Percentiles rank a stretch among this genome's conserved stretches.
Conservation (phyloP, 2,888 invertebrate genomes). For the Orchesella flavescens region DNA sequence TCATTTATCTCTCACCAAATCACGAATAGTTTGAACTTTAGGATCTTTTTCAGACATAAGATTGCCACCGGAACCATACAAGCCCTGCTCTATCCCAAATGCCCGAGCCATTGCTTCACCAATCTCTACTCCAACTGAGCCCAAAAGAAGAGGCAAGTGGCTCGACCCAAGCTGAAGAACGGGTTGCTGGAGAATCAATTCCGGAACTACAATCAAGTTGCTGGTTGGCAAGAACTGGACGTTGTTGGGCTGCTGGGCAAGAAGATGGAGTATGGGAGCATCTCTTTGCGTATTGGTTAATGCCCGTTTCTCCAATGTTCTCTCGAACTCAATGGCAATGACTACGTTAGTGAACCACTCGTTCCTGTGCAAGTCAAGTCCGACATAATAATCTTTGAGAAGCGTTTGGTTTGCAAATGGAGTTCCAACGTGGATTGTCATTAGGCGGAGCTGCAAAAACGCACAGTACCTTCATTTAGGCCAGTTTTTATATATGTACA, state of each 20-base stretch:
- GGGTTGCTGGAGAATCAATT: slow-evolving; percentile 74
- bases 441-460: slow-evolving; percentile 75
- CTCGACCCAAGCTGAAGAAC: slow-evolving; percentile 58
- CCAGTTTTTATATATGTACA: background rate
- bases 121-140: slow-evolving; percentile 74
- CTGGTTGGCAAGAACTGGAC: slow-evolving; percentile 75
- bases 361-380: slow-evolving; percentile 75
- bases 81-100: slow-evolving; percentile 75
- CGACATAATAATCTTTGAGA: slow-evolving; percentile 75
- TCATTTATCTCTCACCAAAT: slow-evolving; percentile 49
- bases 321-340: slow-evolving; percentile 75
- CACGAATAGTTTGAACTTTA: slow-evolving; percentile 65
- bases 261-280: slow-evolving; percentile 70
- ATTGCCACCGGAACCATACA: slow-evolving; percentile 74
- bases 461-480: background rate
- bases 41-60: slow-evolving; percentile 74
- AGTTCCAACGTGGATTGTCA: slow-evolving; percentile 76
- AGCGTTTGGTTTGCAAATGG: slow-evolving; percentile 74
- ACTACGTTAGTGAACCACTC: slow-evolving; percentile 77
- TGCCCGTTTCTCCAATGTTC: slow-evolving; percentile 74
- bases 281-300: slow-evolving; percentile 74
- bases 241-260: slow-evolving; percentile 65
- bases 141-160: slow-evolving; percentile 75
- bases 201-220: slow-evolving; percentile 76
- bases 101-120: slow-evolving; percentile 75